These are phyloP conservation scores for Tholera decimalis DNA, from an alignment of 2,888 invertebrate genomes.

Conservation along the genomic window DNA sequence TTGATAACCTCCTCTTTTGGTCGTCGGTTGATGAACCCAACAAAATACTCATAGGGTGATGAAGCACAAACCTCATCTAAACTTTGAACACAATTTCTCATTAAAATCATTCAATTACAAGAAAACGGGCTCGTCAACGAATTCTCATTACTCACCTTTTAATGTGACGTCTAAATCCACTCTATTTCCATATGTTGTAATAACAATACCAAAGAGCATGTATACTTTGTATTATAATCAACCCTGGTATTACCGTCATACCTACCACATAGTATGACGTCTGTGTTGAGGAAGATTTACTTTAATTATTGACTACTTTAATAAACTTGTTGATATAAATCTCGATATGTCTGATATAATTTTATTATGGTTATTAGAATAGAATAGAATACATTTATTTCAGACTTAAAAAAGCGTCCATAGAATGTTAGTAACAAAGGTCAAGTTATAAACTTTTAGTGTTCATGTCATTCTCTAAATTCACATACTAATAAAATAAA, in stretches of 20 bases:
- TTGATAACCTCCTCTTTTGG: no score
- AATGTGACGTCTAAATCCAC: constrained; percentile 16
- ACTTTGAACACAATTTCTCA: constrained; percentile 26
- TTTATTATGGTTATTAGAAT: no score
- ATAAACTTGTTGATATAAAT: background rate
- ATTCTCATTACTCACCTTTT: constrained; percentile 9
- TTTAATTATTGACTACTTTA: background rate
- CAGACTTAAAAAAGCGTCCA: no score
- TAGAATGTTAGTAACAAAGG: no score
- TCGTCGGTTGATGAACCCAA: no score
- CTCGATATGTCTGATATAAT: no score
- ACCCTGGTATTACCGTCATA: constrained; percentile 16
- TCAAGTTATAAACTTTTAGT: no score
- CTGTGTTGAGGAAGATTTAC: background rate
- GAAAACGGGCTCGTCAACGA: background rate
- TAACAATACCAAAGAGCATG: background rate
- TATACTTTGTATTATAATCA: background rate
- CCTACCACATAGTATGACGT: constrained; percentile 13
- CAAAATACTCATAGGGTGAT: background rate
- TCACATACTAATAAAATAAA: no score
- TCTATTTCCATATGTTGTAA: constrained; percentile 2
- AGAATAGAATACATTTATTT: no score
- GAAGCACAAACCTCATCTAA: constrained; percentile 11
- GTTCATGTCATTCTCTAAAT: no score
- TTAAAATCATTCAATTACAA: constrained; percentile 15